Percentiles rank a stretch among this genome's conserved stretches.
phyloP scores from a whole-genome alignment of 2,113 vertebrate genomes.

The Rhinoderma darwinii region DNA sequence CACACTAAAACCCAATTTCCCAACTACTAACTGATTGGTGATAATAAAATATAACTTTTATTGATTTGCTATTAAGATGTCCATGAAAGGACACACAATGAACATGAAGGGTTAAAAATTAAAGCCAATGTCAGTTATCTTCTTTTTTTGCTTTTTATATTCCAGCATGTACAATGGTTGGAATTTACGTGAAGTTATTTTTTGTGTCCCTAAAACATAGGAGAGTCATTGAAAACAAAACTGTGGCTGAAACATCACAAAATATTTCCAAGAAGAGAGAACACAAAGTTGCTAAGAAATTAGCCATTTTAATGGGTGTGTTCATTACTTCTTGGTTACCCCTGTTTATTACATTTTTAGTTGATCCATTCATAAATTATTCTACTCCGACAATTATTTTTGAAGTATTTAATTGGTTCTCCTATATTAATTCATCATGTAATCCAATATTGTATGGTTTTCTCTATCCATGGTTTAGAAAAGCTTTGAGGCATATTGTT shows the following conservation, averaged over 20 bases:
- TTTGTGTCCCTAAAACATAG: slow-evolving; percentile 66
- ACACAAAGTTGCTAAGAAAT: slow-evolving; percentile 68
- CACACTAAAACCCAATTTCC: too few relatives aligned
- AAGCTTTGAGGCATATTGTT: slow-evolving; percentile 62
- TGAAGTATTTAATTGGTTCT: slow-evolving; percentile 67
- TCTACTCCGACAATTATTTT: slow-evolving; percentile 65
- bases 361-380: slow-evolving; percentile 69
- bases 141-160: slow-evolving; percentile 66
- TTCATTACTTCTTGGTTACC: slow-evolving; percentile 72
- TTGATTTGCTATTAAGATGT: too few relatives aligned
- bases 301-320: slow-evolving; percentile 67
- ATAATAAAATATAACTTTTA: too few relatives aligned
- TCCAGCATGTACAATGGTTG: slow-evolving; percentile 67
- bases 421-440: slow-evolving; percentile 71
- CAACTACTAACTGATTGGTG: too few relatives aligned
- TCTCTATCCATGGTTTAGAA: slow-evolving; percentile 71
- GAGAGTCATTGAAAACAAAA: slow-evolving; percentile 47
- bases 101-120: too few relatives aligned
- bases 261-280: slow-evolving; percentile 66
- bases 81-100: too few relatives aligned
- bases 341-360: slow-evolving; percentile 65
- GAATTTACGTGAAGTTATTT: slow-evolving; percentile 70
- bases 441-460: slow-evolving; percentile 71
- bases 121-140: slow-evolving; percentile 66
- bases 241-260: slow-evolving; percentile 47